A percentile compares a stretch with the other conserved stretches of the same genome.
phyloP scores from a whole-genome alignment of 2,888 invertebrate species.

The Idaea biselata region DNA sequence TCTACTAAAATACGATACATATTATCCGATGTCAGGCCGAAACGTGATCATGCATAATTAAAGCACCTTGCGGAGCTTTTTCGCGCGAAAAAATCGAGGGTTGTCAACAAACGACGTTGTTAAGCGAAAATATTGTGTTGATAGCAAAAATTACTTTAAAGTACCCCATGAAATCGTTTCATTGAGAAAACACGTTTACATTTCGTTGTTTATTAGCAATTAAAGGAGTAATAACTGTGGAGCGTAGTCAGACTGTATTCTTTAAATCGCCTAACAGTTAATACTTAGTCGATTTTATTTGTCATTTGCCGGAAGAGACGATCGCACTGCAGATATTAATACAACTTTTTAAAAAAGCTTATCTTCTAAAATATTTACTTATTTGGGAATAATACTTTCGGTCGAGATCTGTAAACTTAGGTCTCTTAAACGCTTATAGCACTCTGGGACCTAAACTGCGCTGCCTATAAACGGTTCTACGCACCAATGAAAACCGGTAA shows the following conservation, averaged over 20 bases:
- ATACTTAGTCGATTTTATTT: not conserved
- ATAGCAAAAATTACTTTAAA: constrained; percentile 10
- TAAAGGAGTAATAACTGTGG: not conserved
- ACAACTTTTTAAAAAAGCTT: too few relatives aligned
- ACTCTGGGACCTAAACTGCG: too few relatives aligned
- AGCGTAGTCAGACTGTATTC: not conserved
- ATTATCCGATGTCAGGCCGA: constrained; percentile 24
- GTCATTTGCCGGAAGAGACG: too few relatives aligned
- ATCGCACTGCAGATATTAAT: too few relatives aligned
- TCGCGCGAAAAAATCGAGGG: constrained; percentile 17
- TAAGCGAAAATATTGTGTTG: constrained; percentile 11
- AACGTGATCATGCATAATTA: constrained; percentile 33
- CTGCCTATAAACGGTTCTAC: too few relatives aligned
- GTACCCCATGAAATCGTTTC: constrained; percentile 10
- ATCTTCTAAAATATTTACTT: too few relatives aligned
- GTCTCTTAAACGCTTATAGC: too few relatives aligned
- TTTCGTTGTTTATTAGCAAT: constrained; percentile 5
- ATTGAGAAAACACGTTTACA: constrained; percentile 9
- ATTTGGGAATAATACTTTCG: too few relatives aligned
- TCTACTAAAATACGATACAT: too few relatives aligned
- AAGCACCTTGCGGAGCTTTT: constrained; percentile 16
- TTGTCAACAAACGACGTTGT: constrained; percentile 16
- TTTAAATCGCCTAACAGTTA: not conserved
- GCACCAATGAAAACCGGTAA: too few relatives aligned
- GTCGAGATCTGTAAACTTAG: too few relatives aligned